phyloP scores from a whole-genome alignment of 2,113 vertebrate species.

The Psittacara wagleri region DNA sequence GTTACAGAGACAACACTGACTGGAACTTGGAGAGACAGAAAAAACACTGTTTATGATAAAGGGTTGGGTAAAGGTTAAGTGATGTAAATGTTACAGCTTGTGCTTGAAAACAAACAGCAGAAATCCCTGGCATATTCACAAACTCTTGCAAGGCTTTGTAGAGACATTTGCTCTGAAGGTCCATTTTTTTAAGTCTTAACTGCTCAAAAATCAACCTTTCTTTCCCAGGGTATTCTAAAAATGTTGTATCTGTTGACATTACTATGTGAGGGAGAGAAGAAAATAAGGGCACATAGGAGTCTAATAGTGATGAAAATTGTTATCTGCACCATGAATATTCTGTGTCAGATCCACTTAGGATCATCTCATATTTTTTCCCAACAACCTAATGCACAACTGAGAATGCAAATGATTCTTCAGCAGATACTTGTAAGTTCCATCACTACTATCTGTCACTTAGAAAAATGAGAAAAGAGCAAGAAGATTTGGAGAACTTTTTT shows the following conservation, averaged over 20 bases:
- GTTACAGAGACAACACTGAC: neutral
- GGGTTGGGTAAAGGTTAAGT: neutral
- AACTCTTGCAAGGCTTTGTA: neutral
- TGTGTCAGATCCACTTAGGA: neutral
- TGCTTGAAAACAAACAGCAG: neutral
- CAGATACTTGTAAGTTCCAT: neutral
- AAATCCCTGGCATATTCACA: neutral
- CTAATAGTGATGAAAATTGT: neutral
- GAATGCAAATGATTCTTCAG: neutral
- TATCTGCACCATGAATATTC: neutral
- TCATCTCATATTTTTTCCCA: neutral
- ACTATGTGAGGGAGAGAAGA: neutral
- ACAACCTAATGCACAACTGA: neutral
- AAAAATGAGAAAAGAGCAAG: neutral
- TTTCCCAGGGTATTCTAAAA: neutral
- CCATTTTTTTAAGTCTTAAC: neutral
- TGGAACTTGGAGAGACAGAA: neutral
- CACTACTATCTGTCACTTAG: neutral
- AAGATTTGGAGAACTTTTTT: neutral
- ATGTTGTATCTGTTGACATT: neutral
- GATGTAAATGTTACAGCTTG: neutral
- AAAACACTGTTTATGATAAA: neutral
- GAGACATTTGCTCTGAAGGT: neutral
- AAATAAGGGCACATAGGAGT: neutral
- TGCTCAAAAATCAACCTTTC: neutral